Conservation (phyloP, 2,113 vertebrate species). For the Eclectus roratus region DNA sequence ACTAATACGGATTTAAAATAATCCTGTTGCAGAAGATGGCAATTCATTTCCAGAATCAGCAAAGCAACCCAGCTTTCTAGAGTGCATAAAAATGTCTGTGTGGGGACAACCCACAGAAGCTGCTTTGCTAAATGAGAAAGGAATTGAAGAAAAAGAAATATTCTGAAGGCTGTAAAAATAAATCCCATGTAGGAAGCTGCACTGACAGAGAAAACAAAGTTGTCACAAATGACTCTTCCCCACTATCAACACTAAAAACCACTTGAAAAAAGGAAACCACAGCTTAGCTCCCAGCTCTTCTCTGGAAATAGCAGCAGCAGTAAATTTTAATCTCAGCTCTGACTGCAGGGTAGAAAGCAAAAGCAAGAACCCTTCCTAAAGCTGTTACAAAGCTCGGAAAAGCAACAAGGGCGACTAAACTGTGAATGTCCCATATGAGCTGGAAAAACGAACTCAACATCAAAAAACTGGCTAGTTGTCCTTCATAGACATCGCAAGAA, state of each 20-base stretch:
- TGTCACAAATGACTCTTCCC: constrained; percentile 14
- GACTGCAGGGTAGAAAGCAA: constrained; percentile 22
- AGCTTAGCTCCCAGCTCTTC: background rate
- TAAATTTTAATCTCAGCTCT: background rate
- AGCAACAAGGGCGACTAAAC: background rate
- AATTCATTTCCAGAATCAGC: background rate
- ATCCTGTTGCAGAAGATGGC: background rate
- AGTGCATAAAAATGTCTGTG: background rate
- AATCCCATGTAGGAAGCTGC: constrained; percentile 30
- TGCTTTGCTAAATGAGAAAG: constrained; percentile 30
- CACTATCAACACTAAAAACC: constrained; percentile 13
- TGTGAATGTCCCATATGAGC: background rate
- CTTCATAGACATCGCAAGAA: background rate
- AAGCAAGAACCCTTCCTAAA: constrained; percentile 5
- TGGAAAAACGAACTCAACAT: rapidly evolving
- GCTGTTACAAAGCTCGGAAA: background rate
- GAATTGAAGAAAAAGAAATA: background rate
- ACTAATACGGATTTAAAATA: background rate
- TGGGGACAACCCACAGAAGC: constrained; percentile 15
- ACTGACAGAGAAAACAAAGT: constrained; percentile 38
- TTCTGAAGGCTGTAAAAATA: constrained; percentile 55
- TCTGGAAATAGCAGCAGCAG: constrained; percentile 28
- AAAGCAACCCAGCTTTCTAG: background rate
- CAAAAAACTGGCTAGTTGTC: rapidly evolving
- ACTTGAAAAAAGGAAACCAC: constrained; percentile 27